Percentiles rank a stretch among this genome's conserved stretches.
These are phyloP conservation scores for Enchytraeus crypticus DNA, from an alignment of 2,888 invertebrate species.

Conservation along the genomic window DNA sequence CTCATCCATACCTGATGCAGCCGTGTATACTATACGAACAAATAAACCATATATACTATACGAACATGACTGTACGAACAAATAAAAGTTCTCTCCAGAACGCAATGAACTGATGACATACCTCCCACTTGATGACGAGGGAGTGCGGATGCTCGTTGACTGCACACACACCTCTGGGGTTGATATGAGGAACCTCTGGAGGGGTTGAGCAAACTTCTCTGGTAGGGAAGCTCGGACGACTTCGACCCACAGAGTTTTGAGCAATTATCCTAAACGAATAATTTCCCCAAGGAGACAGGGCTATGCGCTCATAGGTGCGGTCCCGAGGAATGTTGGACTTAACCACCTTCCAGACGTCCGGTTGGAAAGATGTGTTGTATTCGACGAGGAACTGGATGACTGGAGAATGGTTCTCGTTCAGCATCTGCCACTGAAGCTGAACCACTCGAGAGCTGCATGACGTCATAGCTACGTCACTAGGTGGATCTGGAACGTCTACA, in stretches of 20 bases:
- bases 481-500: slow-evolving; percentile 30
- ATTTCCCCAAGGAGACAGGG: slow-evolving; percentile 30
- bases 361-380: slow-evolving; percentile 28
- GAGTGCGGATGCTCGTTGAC: slow-evolving; percentile 21
- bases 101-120: too few relatives aligned
- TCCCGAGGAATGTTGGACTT: slow-evolving; percentile 21
- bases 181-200: slow-evolving; percentile 26
- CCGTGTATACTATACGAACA: too few relatives aligned
- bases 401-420: slow-evolving; percentile 25
- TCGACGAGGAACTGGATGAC: slow-evolving; percentile 28
- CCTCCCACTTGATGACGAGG: slow-evolving; percentile 24
- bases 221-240: slow-evolving; percentile 20
- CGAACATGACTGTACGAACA: too few relatives aligned
- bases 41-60: too few relatives aligned
- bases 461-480: slow-evolving; percentile 22
- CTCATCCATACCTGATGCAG: too few relatives aligned
- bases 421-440: slow-evolving; percentile 24
- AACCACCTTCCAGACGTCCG: slow-evolving; percentile 23
- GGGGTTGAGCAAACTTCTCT: slow-evolving; percentile 15
- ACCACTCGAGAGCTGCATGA: slow-evolving; percentile 24
- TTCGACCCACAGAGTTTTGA: slow-evolving; percentile 20
- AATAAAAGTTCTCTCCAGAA: too few relatives aligned
- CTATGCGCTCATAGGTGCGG: slow-evolving; percentile 24
- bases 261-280: slow-evolving; percentile 27
- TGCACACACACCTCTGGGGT: slow-evolving; percentile 25